These are phyloP conservation scores for Pseudomugil gertrudae DNA, from an alignment of 2,797 vertebrate genomes.

Conservation along the genomic window DNA sequence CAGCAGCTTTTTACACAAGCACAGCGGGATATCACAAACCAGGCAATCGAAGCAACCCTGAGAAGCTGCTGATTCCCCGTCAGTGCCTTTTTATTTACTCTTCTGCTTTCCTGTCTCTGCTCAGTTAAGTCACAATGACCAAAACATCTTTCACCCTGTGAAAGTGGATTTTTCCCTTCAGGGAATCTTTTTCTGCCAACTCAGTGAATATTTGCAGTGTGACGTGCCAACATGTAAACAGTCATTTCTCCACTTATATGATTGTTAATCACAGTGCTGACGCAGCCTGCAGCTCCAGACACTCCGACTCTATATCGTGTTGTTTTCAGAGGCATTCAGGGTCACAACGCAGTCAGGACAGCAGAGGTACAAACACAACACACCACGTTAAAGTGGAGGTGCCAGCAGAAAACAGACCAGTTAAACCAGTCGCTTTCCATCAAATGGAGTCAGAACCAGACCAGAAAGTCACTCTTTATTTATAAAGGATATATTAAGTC, in stretches of 20 bases:
- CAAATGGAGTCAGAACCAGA: no score
- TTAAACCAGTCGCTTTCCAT: no score
- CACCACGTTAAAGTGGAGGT: not conserved
- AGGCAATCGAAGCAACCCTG: slow-evolving; percentile 17
- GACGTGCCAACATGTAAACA: slow-evolving; percentile 61
- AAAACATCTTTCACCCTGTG: slow-evolving; percentile 17
- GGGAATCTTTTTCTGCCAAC: slow-evolving; percentile 43
- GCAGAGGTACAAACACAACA: not conserved
- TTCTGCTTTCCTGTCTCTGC: slow-evolving; percentile 28
- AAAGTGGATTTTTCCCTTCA: slow-evolving; percentile 36
- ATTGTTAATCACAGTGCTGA: slow-evolving; percentile 64
- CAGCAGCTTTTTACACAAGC: slow-evolving; percentile 41
- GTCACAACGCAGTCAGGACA: slow-evolving; percentile 3
- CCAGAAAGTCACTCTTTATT: no score
- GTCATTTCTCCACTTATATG: slow-evolving; percentile 45
- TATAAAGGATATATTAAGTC: no score
- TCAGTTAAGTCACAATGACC: slow-evolving; percentile 27
- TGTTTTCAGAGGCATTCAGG: slow-evolving; percentile 9
- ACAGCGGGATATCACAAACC: slow-evolving; percentile 10
- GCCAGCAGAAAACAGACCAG: no score
- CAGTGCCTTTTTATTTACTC: slow-evolving; percentile 26
- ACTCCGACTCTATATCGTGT: slow-evolving; percentile 42
- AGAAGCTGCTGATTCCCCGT: slow-evolving; percentile 13
- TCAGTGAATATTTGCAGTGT: slow-evolving; percentile 53
- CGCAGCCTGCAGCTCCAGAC: slow-evolving; percentile 63